Evolutionary conservation across 2,797 vertebrate genomes (phyloP).

Genomic region (Lepus townsendii): DNA sequence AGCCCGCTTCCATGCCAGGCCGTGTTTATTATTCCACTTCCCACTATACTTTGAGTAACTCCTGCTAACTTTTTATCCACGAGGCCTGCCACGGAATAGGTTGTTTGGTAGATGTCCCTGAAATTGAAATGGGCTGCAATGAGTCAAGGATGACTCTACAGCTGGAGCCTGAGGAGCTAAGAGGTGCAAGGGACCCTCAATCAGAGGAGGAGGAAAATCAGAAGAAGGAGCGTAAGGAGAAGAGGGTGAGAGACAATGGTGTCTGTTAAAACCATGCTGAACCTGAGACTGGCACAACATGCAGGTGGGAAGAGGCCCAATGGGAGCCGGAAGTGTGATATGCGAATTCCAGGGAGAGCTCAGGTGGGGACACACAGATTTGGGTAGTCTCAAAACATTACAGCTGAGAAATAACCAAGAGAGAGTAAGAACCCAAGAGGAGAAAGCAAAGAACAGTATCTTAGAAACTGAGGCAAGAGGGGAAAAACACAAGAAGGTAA

Average conservation of each 20-base stretch:
- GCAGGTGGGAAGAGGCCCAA: neutral
- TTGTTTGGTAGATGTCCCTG: neutral
- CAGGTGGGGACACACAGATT: neutral
- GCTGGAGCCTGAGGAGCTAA: neutral
- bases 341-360: neutral
- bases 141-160: neutral
- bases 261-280: neutral
- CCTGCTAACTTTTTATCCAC: neutral
- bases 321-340: neutral
- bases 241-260: neutral
- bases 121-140: slow-evolving; percentile 38
- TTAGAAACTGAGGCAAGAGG: slow-evolving; percentile 22
- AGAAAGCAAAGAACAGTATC: slow-evolving; percentile 16
- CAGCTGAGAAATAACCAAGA: slow-evolving; percentile 13
- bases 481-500: slow-evolving; percentile 28
- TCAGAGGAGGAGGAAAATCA: neutral
- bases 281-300: neutral
- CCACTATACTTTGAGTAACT: neutral
- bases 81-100: neutral
- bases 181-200: neutral
- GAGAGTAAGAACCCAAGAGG: slow-evolving; percentile 24
- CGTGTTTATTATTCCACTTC: neutral
- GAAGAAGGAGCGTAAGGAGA: neutral
- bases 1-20: neutral
- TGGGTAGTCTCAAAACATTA: neutral